phyloP scores from a whole-genome alignment of 1,140 invertebrate genomes.

The Drosophila orena region DNA sequence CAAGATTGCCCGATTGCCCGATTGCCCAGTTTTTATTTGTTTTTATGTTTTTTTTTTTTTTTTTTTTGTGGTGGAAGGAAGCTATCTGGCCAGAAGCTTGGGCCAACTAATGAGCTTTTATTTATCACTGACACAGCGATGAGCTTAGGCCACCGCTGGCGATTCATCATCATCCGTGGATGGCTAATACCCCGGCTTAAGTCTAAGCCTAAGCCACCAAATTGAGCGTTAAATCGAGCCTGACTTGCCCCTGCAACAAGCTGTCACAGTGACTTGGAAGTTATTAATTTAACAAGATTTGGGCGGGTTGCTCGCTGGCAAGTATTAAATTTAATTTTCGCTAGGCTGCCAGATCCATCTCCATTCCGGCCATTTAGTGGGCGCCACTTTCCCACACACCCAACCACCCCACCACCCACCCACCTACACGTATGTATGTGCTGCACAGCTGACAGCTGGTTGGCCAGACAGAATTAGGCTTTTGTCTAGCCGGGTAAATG shows the following conservation, averaged over 20 bases:
- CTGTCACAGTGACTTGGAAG: conserved; percentile 60
- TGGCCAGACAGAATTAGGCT: conserved; percentile 75
- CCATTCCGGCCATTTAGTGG: neutral
- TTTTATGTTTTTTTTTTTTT: too few species aligned
- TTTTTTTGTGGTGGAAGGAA: conserved; percentile 19
- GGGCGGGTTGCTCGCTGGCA: conserved; percentile 9
- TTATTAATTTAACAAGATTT: conserved; percentile 80
- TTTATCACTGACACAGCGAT: conserved; percentile 72
- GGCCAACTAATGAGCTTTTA: conserved; percentile 71
- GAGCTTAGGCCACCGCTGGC: conserved; percentile 37
- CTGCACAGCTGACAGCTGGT: conserved; percentile 73
- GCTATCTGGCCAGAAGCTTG: conserved; percentile 12
- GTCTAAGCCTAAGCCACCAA: conserved; percentile 48
- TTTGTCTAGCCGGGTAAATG: conserved; percentile 71
- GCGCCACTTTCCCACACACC: neutral
- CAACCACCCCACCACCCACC: too few species aligned
- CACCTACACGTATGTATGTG: too few species aligned
- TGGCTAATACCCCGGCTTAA: conserved; percentile 4
- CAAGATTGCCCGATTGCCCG: conserved; percentile 33
- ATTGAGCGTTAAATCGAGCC: conserved; percentile 68
- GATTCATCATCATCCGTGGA: conserved; percentile 62
- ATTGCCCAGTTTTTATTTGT: conserved; percentile 10
- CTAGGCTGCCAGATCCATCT: conserved; percentile 19
- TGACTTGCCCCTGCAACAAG: conserved; percentile 48
- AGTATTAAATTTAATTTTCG: conserved; percentile 75